Evolutionary conservation across 92 coral and sea anemone genomes (phyloP).

Genomic region (Parazoanthus swiftii): DNA sequence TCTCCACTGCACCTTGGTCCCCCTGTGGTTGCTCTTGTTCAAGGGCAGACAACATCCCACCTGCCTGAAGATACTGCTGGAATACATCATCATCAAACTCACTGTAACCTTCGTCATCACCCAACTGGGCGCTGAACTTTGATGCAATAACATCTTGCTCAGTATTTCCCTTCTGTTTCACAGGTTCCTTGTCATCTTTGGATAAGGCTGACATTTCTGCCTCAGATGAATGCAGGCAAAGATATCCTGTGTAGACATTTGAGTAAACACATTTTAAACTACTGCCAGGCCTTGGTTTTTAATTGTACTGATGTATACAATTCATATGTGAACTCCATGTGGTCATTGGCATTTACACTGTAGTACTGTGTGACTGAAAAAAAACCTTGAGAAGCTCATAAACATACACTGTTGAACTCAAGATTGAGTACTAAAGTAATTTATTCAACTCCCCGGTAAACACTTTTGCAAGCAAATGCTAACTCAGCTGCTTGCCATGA

Average conservation of each 20-base stretch:
- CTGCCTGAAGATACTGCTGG: slow-evolving; percentile 31
- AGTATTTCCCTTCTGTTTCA: neutral
- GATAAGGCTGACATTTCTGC: neutral
- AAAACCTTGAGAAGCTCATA: too few species aligned
- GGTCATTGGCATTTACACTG: too few species aligned
- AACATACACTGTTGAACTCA: too few species aligned
- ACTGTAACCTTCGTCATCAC: neutral
- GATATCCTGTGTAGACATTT: neutral
- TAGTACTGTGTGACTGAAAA: too few species aligned
- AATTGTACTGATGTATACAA: too few species aligned
- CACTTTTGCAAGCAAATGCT: too few species aligned
- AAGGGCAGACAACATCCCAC: neutral
- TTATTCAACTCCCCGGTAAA: too few species aligned
- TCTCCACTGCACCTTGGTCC: neutral
- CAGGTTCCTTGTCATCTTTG: neutral
- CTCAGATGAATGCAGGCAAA: slow-evolving; percentile 1
- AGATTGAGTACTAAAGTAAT: too few species aligned
- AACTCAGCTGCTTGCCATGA: too few species aligned
- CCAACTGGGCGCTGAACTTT: neutral
- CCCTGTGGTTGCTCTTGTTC: slow-evolving; percentile 13
- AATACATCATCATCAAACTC: slow-evolving; percentile 39
- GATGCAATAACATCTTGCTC: neutral
- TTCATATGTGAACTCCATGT: too few species aligned
- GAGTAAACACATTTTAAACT: neutral
- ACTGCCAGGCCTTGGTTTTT: too few species aligned